These are phyloP conservation scores for Leiothrix lutea DNA, from an alignment of 2,113 vertebrate genomes.

Conservation along the genomic window DNA sequence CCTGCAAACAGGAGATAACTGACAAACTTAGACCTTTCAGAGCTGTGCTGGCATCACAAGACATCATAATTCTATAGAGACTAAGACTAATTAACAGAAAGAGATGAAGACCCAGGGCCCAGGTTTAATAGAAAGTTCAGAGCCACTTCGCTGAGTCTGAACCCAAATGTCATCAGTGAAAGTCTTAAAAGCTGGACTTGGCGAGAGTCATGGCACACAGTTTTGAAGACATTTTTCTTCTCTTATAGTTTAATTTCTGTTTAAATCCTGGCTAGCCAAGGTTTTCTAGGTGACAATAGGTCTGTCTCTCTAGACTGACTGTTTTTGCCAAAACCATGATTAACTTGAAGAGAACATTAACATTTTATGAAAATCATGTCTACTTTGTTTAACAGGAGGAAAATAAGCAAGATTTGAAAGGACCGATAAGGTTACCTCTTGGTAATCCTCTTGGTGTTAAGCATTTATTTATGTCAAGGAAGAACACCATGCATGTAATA, in stretches of 20 bases:
- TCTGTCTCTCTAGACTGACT: neutral
- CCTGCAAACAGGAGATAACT: constrained; percentile 60
- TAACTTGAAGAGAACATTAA: neutral
- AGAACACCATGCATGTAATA: neutral
- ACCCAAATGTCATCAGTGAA: constrained; percentile 16
- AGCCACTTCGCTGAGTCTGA: neutral
- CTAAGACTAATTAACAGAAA: constrained; percentile 58
- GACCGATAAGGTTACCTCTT: neutral
- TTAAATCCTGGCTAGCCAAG: neutral
- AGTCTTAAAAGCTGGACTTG: constrained; percentile 21
- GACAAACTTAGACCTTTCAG: constrained; percentile 61
- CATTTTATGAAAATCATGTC: neutral
- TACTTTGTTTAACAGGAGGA: neutral
- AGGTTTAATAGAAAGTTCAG: constrained; percentile 52
- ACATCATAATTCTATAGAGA: constrained; percentile 50
- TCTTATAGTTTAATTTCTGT: neutral
- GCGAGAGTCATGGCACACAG: neutral
- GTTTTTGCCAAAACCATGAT: neutral
- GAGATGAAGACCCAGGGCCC: constrained; percentile 43
- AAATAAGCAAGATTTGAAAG: neutral
- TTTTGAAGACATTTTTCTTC: neutral
- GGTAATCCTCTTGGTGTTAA: neutral
- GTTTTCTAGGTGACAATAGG: neutral
- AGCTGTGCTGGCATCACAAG: constrained; percentile 49
- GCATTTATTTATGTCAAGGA: neutral